Base-by-base conservation (phyloP, 2,888 invertebrate species). In the Drosophila neutralis region DNA sequence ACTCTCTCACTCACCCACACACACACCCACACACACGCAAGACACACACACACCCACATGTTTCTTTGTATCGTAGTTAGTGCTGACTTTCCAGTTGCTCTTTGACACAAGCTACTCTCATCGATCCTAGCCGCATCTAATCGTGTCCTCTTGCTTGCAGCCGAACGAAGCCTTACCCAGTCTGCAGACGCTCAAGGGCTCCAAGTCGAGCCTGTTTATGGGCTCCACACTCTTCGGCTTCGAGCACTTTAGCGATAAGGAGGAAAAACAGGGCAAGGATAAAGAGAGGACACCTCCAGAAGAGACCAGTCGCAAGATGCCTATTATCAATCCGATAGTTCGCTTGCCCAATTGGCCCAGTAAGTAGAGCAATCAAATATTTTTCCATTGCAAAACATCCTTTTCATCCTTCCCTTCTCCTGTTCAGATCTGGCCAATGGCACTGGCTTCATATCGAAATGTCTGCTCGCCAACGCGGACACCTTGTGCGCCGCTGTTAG, bases 401-500 rank as follows among this genome's bases (percentile, higher is more conserved):
- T 8, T 0, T 18, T 48, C 7, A n/a, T 11, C 2, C n/a, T 11
- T 29, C 6, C 24, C n/a, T 15, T n/a, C 15, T 15, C 4, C 18
- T 29, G 15, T 38, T 7, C 24, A 86, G 92, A 90, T 60, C 85
- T 91, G 1, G 78, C 95, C 10, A 95, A 95, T 82, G 95, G 96
- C 72, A 95, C 96, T 38, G 98, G 98, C 29, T 96, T 99, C 87
- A 98, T 99, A 87, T 98, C 98, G 89, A 98, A 98, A 94, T 98
- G 98, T 87, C 94, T 99, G 31, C 94, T 99, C 75, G 98, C 98
- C 57, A 99, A 99, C 92, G 98, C 98, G 5, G 98, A 99, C 92
- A 98, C 98, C 1, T 94, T 99, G 7, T 98, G 98, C 92, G 98
- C 98, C 1, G 98, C 98, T 1, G 98, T 98, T n/a, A 97, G 98